These are phyloP conservation scores for Pomatostomus ruficeps DNA, from an alignment of 2,113 vertebrate genomes.

Conservation along the genomic window DNA sequence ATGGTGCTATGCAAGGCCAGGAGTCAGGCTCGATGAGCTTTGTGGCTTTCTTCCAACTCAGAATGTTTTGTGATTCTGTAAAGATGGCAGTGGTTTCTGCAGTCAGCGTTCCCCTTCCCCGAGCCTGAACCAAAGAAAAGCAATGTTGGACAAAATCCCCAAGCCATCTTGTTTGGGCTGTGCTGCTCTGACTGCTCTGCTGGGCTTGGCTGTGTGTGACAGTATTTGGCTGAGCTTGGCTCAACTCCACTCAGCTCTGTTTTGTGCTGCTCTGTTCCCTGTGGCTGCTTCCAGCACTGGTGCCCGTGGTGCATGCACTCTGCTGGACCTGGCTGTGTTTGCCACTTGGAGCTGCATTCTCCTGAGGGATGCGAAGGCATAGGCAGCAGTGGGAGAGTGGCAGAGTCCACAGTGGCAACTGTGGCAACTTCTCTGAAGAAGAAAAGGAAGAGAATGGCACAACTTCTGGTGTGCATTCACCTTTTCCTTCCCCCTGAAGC, in stretches of 20 bases:
- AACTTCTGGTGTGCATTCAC: neutral
- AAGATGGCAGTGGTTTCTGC: neutral
- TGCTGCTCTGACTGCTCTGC: neutral
- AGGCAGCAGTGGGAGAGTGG: neutral
- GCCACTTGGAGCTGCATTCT: neutral
- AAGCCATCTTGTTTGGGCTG: neutral
- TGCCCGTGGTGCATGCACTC: accelerated
- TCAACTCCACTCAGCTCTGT: neutral
- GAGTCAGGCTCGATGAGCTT: neutral
- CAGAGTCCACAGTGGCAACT: neutral
- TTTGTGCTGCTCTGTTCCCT: neutral
- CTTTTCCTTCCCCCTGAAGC: neutral
- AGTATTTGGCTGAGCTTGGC: neutral
- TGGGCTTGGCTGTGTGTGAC: neutral
- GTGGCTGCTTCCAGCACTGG: neutral
- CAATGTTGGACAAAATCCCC: accelerated
- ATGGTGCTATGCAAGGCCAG: neutral
- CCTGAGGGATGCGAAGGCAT: neutral
- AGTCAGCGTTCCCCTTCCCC: neutral
- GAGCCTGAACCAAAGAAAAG: neutral
- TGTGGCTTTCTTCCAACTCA: neutral
- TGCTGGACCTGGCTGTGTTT: neutral
- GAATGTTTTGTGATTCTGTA: neutral
- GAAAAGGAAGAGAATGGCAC: neutral
- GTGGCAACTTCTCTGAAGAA: neutral